phyloP scores from a whole-genome alignment of 2,113 vertebrate species.

The Ptyas mucosa region DNA sequence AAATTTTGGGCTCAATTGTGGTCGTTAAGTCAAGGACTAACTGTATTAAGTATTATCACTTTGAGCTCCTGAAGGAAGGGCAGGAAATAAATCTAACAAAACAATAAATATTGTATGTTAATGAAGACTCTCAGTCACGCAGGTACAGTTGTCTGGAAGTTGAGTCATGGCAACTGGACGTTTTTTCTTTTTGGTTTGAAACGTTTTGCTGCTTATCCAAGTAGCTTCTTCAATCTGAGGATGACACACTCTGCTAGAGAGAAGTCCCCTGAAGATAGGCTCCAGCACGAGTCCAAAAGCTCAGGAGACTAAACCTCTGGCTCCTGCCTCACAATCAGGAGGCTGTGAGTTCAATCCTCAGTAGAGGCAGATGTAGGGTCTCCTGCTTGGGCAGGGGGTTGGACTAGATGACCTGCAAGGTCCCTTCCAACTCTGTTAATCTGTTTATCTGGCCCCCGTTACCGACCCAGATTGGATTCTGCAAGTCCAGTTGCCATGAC shows the following conservation, averaged over 20 bases:
- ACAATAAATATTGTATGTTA: neutral
- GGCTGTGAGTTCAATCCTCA: too few species aligned
- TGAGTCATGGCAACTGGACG: neutral
- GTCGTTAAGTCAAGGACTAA: neutral
- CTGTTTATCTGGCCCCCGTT: neutral
- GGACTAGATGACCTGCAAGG: too few species aligned
- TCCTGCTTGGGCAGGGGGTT: too few species aligned
- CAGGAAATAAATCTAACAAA: neutral
- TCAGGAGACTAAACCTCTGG: neutral
- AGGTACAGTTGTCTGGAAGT: neutral
- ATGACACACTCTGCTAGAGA: neutral
- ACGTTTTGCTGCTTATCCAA: neutral
- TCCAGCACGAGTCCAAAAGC: neutral
- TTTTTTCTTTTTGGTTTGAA: neutral
- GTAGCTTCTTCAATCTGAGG: neutral
- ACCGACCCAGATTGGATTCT: neutral
- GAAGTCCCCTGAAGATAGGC: neutral
- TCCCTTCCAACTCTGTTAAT: too few species aligned
- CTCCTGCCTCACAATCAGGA: too few species aligned
- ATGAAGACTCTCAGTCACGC: neutral
- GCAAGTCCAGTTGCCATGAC: too few species aligned
- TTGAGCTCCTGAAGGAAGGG: neutral
- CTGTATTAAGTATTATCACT: neutral
- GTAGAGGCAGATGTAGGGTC: too few species aligned
- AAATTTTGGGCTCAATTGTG: neutral